Evolutionary conservation across 2,113 vertebrate genomes (phyloP).

Genomic region (Nerophis ophidion): DNA sequence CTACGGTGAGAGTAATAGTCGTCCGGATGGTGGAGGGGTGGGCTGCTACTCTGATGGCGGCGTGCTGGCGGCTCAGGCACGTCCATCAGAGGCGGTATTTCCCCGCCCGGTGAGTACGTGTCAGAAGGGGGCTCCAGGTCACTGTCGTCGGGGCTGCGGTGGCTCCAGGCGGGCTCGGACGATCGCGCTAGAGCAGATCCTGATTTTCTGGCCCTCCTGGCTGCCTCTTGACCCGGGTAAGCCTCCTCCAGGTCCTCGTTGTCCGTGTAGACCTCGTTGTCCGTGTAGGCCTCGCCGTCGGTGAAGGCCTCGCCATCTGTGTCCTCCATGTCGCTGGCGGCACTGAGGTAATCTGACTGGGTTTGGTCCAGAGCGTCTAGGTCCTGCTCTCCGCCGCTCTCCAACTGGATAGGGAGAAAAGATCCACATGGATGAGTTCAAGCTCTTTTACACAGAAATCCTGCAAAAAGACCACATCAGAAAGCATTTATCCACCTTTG

Average conservation of each 20-base stretch:
- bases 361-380: conserved; percentile 66
- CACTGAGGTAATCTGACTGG: conserved; percentile 82
- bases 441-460: not conserved
- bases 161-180: conserved; percentile 52
- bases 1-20: conserved; percentile 43
- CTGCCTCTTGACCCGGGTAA: conserved; percentile 49
- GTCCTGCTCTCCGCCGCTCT: conserved; percentile 70
- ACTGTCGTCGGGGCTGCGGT: conserved; percentile 11
- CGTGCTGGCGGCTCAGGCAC: conserved; percentile 33
- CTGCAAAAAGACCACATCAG: not conserved
- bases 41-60: conserved; percentile 21
- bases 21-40: conserved; percentile 25
- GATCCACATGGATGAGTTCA: not conserved
- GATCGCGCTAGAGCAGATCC: conserved; percentile 46
- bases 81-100: conserved; percentile 56
- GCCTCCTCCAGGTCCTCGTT: conserved; percentile 78
- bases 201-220: conserved; percentile 23
- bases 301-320: conserved; percentile 80
- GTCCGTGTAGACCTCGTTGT: conserved; percentile 80
- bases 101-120: conserved; percentile 13
- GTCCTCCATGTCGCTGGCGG: conserved; percentile 90
- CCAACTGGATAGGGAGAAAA: conserved; percentile 67
- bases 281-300: conserved; percentile 71
- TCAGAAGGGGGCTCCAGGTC: conserved; percentile 3
- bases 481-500: too few relatives aligned